phyloP scores from a whole-genome alignment of 2,797 vertebrate genomes.

The Ctenosaura bakeri region DNA sequence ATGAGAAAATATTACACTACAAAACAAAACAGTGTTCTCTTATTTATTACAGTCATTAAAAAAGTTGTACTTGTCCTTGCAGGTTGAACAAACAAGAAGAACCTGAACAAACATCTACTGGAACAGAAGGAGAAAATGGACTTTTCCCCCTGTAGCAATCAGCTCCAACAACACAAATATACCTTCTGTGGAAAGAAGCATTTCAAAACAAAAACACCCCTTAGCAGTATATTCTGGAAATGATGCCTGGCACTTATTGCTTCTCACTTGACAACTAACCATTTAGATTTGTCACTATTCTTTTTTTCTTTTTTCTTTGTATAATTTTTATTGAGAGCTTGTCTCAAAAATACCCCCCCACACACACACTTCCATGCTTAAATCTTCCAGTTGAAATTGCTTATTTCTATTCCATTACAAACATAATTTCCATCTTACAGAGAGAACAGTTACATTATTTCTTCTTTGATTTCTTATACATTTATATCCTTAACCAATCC shows the following conservation, averaged over 20 bases:
- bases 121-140: conserved; percentile 71
- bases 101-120: conserved; percentile 45
- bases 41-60: background rate
- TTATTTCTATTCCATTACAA: too few species aligned
- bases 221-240: conserved; percentile 7
- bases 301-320: background rate
- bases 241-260: background rate
- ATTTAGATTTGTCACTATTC: background rate
- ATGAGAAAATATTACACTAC: background rate
- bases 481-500: too few species aligned
- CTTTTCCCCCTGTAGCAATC: conserved; percentile 70
- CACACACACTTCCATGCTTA: too few species aligned
- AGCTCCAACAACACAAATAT: background rate
- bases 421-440: too few species aligned
- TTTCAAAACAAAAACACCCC: conserved; percentile 25
- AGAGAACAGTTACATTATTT: too few species aligned
- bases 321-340: too few species aligned
- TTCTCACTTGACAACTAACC: background rate
- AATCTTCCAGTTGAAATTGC: too few species aligned
- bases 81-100: conserved; percentile 58
- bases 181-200: conserved; percentile 5
- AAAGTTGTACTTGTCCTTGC: conserved; percentile 52
- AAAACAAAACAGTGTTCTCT: background rate
- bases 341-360: too few species aligned
- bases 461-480: too few species aligned